These are phyloP conservation scores for Chionoecetes opilio DNA, from an alignment of 1,140 invertebrate genomes.

Conservation along the genomic window DNA sequence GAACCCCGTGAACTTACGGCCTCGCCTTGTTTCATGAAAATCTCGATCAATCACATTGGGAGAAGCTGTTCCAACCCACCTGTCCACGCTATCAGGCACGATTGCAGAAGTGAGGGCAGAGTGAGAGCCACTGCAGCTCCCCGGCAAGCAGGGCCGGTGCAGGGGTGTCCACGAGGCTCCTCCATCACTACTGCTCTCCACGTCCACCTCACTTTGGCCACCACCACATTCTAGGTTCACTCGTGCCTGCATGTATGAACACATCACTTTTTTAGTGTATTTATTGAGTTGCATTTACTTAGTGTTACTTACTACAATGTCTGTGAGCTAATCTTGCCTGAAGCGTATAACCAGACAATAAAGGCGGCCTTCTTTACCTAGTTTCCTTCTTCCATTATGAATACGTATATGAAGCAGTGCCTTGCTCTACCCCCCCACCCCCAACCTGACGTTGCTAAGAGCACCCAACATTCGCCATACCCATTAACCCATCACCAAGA, in stretches of 20 bases:
- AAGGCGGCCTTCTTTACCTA: too few species aligned
- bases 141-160: constrained; percentile 74
- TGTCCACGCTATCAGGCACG: constrained; percentile 33
- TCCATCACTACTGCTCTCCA: constrained; percentile 75
- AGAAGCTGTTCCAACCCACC: constrained; percentile 57
- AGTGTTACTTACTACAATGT: too few species aligned
- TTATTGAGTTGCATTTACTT: too few species aligned
- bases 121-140: constrained; percentile 46
- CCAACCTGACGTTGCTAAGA: too few species aligned
- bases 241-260: constrained; percentile 54
- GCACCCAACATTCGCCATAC: too few species aligned
- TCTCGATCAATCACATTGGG: not conserved
- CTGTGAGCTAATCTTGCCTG: too few species aligned
- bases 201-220: constrained; percentile 61
- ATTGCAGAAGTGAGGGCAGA: constrained; percentile 66
- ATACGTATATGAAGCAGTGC: too few species aligned
- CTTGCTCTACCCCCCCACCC: too few species aligned
- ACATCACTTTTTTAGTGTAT: not conserved
- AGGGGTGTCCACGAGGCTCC: constrained; percentile 71
- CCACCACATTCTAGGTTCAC: constrained; percentile 76
- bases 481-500: constrained; percentile 2
- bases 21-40: too few species aligned
- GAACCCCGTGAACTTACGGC: too few species aligned
- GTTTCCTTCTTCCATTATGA: too few species aligned
- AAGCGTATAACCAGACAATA: too few species aligned